Base-by-base conservation (phyloP, 2,797 vertebrate species). In the Danio tinwini region DNA sequence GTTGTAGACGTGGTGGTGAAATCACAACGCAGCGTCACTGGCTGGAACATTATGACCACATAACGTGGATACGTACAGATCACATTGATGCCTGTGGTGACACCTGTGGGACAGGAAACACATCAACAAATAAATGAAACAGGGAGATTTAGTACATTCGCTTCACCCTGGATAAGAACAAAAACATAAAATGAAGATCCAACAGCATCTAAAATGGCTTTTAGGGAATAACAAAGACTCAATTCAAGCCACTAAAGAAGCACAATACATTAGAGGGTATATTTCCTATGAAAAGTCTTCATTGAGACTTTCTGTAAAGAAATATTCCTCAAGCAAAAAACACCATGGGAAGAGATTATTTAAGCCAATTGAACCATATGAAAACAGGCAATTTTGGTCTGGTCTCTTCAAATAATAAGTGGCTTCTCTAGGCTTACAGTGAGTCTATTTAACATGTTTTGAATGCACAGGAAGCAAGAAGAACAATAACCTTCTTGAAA, bases 41-140 rank as follows among this genome's bases (percentile, higher is more conserved):
- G 95, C 91, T 98, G 96, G 90, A 98, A 97, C 0, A 97, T 93
- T 87, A 96, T 96, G 59, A 92, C 94, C 21, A 97, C 88, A 2
- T 94, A 93, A 87, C 90, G 95, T 82, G 94, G 95, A 42, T 89
- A 83, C 0, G 89, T 88, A 63, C 95, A 93, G 0, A 88, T 86
- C 56, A 97, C 96, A 14, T 92, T 90, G 62, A 97, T 80, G 0
- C 89, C 92, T 11, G 74, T 52, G 71, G 87, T 70, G 19, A 90
- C 91, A 52, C 90, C 96, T 84, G 58, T n/a, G 64, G n/a, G 6
- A 78, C 74, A 82, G 40, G 16, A 65, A 12, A 39, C 19, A n/a
- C 5, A 52, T 53, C 19, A 4, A 62, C 4, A 10, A 47, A 39
- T 19, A 3, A 21, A 58, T 58, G n/a, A 29, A 70, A 53, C 29